Conservation (phyloP, 2,113 vertebrate species). For the Coptodon rendalli region DNA sequence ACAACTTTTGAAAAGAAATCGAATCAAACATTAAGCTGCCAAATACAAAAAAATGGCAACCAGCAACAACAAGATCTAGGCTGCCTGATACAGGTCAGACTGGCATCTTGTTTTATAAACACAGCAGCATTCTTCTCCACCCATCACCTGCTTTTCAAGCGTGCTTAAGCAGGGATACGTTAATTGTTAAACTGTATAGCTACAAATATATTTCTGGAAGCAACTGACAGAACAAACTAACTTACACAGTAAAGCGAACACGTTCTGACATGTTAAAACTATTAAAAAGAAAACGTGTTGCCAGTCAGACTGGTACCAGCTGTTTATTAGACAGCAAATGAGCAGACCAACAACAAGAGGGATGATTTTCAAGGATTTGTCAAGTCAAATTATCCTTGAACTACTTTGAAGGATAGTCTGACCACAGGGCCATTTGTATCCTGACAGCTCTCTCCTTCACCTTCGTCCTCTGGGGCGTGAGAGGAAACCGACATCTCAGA, state of each 20-base stretch:
- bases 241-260: neutral
- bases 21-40: neutral
- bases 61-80: neutral
- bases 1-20: neutral
- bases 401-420: neutral
- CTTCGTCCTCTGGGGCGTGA: neutral
- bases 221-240: neutral
- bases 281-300: neutral
- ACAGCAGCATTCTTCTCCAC: neutral
- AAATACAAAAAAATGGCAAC: neutral
- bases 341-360: neutral
- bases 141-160: neutral
- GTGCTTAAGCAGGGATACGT: neutral
- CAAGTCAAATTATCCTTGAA: neutral
- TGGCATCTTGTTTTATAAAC: neutral
- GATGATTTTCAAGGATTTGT: neutral
- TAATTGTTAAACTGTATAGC: neutral
- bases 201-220: neutral
- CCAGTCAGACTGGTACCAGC: neutral
- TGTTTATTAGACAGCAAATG: neutral
- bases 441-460: slow-evolving; percentile 25
- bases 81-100: neutral
- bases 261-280: neutral
- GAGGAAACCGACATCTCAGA: slow-evolving; percentile 35
- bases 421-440: neutral